Conservation (phyloP, 1,140 invertebrate genomes). For the Bombus affinis region DNA sequence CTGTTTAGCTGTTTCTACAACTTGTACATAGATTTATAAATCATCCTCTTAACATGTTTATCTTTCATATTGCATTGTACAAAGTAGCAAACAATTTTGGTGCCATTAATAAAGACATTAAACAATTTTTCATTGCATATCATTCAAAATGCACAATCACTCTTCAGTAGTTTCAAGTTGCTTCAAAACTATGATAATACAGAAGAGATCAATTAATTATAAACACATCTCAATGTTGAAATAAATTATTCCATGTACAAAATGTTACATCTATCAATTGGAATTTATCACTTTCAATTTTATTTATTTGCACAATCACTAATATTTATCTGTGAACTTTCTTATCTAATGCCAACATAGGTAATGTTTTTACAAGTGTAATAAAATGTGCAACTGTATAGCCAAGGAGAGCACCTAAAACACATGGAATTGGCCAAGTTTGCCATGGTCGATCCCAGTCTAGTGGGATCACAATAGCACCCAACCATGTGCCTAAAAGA, state of each 20-base stretch:
- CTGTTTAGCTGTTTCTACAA: background rate
- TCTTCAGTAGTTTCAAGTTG: background rate
- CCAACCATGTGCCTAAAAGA: constrained; percentile 93
- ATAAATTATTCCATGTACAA: background rate
- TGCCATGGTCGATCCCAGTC: constrained; percentile 97
- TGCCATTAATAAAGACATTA: background rate
- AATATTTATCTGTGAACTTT: constrained; percentile 59
- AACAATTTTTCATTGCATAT: background rate
- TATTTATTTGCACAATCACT: background rate
- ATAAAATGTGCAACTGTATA: constrained; percentile 84
- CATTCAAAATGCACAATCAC: background rate
- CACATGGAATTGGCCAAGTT: constrained; percentile 90
- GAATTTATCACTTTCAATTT: background rate
- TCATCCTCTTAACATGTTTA: background rate
- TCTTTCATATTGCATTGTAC: background rate
- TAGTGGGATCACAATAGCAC: constrained; percentile 93
- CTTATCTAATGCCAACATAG: constrained; percentile 67
- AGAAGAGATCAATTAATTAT: constrained; percentile 1
- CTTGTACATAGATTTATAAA: background rate
- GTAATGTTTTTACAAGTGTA: constrained; percentile 79
- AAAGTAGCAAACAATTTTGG: background rate
- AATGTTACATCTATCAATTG: background rate
- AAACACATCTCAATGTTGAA: background rate
- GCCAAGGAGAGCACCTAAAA: constrained; percentile 87
- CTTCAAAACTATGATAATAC: background rate